Percentiles rank a stretch among this genome's conserved stretches.
These are phyloP conservation scores for Petrocephalus schoutedeni DNA, from an alignment of 2,797 vertebrate genomes.

Conservation along the genomic window DNA sequence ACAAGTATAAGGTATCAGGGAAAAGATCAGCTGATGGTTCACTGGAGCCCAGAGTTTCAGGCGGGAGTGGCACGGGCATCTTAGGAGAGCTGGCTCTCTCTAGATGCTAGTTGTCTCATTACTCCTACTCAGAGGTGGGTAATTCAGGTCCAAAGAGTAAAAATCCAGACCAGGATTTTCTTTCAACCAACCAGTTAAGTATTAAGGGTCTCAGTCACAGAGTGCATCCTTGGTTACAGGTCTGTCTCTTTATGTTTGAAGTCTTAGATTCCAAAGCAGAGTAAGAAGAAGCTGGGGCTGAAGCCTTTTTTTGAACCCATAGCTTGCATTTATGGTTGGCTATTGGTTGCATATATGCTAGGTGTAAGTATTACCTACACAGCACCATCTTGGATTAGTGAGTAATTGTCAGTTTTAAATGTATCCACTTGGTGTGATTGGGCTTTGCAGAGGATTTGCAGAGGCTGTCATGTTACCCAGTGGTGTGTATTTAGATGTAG, in stretches of 20 bases:
- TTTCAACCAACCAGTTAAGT: too few relatives aligned
- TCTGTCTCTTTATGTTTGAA: too few relatives aligned
- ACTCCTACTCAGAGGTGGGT: too few relatives aligned
- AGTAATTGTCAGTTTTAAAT: neutral
- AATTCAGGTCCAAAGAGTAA: too few relatives aligned
- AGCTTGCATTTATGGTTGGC: neutral
- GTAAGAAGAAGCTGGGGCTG: neutral
- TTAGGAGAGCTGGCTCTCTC: neutral
- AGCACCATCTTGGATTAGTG: neutral
- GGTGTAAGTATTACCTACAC: neutral
- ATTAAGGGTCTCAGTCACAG: too few relatives aligned
- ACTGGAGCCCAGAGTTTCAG: neutral
- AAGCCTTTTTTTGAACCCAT: neutral
- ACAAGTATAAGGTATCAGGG: neutral
- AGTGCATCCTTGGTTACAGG: too few relatives aligned
- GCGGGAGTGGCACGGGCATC: neutral
- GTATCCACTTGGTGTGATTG: neutral
- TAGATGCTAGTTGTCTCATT: neutral
- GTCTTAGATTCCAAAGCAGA: neutral
- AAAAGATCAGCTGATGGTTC: neutral
- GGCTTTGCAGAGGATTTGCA: neutral
- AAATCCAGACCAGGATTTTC: too few relatives aligned
- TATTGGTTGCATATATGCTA: neutral
- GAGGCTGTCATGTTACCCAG: neutral
- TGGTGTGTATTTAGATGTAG: neutral